Evolutionary conservation across 2,797 vertebrate genomes (phyloP).

Genomic region (Onychomys leucogaster): DNA sequence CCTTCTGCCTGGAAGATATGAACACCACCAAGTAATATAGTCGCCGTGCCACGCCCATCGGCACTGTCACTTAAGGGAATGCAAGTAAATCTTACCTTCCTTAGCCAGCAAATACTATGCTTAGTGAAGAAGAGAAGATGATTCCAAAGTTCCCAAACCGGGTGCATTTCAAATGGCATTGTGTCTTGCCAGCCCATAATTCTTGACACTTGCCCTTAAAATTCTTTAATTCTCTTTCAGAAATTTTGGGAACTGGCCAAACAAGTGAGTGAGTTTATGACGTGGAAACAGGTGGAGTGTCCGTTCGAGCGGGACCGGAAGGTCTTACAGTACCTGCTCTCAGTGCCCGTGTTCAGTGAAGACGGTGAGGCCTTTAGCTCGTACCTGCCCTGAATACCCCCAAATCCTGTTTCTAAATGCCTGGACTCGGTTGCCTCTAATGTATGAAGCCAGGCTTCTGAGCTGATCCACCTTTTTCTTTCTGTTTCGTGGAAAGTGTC

Average conservation of each 20-base stretch:
- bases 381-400: background rate
- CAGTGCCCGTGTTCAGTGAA: constrained; percentile 94
- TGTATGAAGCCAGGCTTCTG: background rate
- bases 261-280: constrained; percentile 97
- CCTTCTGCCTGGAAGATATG: background rate
- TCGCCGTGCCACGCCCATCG: background rate
- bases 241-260: constrained; percentile 98
- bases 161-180: background rate
- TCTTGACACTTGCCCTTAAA: constrained; percentile 2
- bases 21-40: background rate
- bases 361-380: constrained; percentile 89
- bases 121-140: background rate
- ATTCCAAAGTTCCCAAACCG: background rate
- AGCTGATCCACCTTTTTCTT: background rate
- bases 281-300: constrained; percentile 96
- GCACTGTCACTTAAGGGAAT: background rate
- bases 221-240: constrained; percentile 80
- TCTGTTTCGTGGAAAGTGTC: background rate
- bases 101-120: background rate
- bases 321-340: constrained; percentile 95
- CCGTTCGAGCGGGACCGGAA: constrained; percentile 96
- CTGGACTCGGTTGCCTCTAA: background rate
- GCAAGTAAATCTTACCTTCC: background rate
- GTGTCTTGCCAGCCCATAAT: background rate
- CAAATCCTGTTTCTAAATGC: too few species aligned